A percentile compares a stretch with the other conserved stretches of the same genome.
Evolutionary conservation across 2,888 invertebrate genomes (phyloP).

Genomic region (Cosmorhoe ocellata): DNA sequence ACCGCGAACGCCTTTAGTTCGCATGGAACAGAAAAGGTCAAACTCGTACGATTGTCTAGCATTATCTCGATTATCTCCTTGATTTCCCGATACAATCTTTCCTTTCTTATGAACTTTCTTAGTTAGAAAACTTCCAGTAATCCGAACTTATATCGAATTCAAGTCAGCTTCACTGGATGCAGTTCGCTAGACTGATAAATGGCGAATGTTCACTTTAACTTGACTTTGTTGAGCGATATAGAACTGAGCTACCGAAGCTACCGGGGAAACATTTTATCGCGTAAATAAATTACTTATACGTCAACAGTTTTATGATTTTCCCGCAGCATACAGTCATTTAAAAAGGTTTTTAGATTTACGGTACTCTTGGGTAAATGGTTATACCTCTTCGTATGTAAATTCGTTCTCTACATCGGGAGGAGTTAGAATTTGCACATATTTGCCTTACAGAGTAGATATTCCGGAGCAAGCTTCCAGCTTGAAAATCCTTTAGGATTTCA

Average conservation of each 20-base stretch:
- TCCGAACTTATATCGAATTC: slow-evolving; percentile 30
- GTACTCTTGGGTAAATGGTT: slow-evolving; percentile 27
- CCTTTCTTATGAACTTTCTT: slow-evolving; percentile 26
- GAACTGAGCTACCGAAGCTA: slow-evolving; percentile 19
- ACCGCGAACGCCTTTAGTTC: too few species aligned
- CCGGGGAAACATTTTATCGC: slow-evolving; percentile 19
- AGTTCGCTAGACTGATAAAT: slow-evolving; percentile 31
- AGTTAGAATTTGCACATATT: slow-evolving; percentile 28
- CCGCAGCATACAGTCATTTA: slow-evolving; percentile 22
- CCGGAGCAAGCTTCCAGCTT: slow-evolving; percentile 16
- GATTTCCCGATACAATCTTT: slow-evolving; percentile 27
- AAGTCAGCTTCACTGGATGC: slow-evolving; percentile 27
- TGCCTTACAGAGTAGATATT: slow-evolving; percentile 25
- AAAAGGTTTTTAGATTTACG: slow-evolving; percentile 26
- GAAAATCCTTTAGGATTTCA: slow-evolving; percentile 17
- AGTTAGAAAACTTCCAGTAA: slow-evolving; percentile 26
- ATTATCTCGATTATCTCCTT: slow-evolving; percentile 1
- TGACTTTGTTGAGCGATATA: slow-evolving; percentile 24
- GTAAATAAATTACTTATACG: slow-evolving; percentile 22
- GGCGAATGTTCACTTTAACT: slow-evolving; percentile 25
- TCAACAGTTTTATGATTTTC: slow-evolving; percentile 25
- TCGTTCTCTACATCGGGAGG: slow-evolving; percentile 21
- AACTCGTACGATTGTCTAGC: slow-evolving; percentile 11
- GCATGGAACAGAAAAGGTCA: background rate
- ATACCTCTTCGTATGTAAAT: slow-evolving; percentile 28